Evolutionary conservation across 2,113 vertebrate species (phyloP), one percentile per base, ranked within the genome.

Genomic region (Toxostoma redivivum): DNA sequence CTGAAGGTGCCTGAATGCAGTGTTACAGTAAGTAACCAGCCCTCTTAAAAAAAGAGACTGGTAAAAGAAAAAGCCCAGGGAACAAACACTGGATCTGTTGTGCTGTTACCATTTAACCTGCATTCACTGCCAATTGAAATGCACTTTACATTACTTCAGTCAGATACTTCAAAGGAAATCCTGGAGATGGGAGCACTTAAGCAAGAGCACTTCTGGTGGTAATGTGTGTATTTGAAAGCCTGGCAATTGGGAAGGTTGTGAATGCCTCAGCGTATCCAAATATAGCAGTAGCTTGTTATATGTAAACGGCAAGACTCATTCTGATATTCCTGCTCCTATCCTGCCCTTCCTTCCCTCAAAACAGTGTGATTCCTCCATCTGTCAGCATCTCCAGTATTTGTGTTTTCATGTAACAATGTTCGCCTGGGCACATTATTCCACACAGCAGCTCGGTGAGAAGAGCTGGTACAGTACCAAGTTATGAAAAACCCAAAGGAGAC

Each of bases 111-210:
- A 92, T 97, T 96, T 96, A 97, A 96, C 95, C 96, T 94, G 95
- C 94, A 96, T 95, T 97, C 96, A 96, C 92, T 93, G 95, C 90
- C 94, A 95, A 93, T 94, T 97, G 96, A 97, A 97, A 96, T 93
- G 96, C 96, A 96, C 95, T 96, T 96, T 97, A 97, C 95, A 61
- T 97, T 97, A 95, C 96, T 96, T 96, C 95, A 96, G 96, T 96
- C 96, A 96, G 94, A 92, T 96, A 95, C 96, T 97, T 97, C 96
- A 96, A 96, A 95, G 94, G 95, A 96, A 96, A 95, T 95, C 93
- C 96, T 97, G 90, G 96, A 96, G 95, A 96, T 94, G 94, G 95
- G 94, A 97, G 96, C 95, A 97, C 96, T 97, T 96, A 95, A 95
- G 93, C 94, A 96, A 95, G 93, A 97, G 95, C 95, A 97, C 95